These are phyloP conservation scores for Echinops telfairi DNA, from an alignment of 2,113 vertebrate species.

Conservation along the genomic window DNA sequence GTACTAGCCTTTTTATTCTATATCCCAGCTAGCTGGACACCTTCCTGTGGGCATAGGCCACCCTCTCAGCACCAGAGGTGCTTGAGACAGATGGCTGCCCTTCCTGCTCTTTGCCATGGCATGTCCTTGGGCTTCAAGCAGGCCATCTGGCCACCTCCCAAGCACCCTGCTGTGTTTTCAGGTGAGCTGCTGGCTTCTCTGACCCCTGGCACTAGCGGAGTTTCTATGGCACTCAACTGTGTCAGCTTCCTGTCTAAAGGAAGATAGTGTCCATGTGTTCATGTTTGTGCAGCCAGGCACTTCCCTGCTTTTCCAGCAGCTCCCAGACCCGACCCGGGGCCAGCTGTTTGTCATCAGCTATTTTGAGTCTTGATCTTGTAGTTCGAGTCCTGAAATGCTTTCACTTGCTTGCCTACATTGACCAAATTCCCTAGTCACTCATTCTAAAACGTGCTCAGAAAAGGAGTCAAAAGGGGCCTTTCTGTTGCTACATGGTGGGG, in stretches of 20 bases:
- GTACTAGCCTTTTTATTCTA: too few species aligned
- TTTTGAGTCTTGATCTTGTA: neutral
- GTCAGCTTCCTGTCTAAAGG: neutral
- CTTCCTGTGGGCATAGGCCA: neutral
- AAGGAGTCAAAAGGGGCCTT: neutral
- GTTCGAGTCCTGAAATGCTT: neutral
- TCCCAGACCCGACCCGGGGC: accelerated
- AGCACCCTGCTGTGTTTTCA: neutral
- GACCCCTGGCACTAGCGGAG: neutral
- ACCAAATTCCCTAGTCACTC: neutral
- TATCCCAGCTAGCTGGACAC: neutral
- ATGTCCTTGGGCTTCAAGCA: neutral
- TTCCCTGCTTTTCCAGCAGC: neutral
- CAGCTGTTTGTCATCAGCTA: neutral
- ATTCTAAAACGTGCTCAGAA: neutral
- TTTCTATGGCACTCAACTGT: neutral
- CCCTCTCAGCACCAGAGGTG: neutral
- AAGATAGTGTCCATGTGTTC: neutral
- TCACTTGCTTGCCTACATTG: neutral
- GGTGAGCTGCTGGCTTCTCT: neutral
- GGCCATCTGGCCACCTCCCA: too few species aligned
- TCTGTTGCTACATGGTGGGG: neutral
- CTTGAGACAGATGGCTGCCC: neutral
- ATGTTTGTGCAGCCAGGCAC: neutral
- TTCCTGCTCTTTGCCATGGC: neutral